phyloP scores from a whole-genome alignment of 2,113 vertebrate species.

The Hydrochoerus hydrochaeris region DNA sequence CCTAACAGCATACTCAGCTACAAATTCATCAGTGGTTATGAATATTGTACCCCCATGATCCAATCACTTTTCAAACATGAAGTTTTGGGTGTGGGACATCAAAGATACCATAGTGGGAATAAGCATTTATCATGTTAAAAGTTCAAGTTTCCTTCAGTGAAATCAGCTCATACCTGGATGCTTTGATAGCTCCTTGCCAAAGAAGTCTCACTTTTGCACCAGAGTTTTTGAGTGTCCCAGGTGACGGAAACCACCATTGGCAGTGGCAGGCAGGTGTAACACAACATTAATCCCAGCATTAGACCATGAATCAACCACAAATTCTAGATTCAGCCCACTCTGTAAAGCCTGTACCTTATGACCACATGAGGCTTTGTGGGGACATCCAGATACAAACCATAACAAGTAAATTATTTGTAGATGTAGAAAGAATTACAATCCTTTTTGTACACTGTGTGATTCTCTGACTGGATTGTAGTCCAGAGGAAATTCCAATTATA shows the following conservation, averaged over 20 bases:
- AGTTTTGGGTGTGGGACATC: background rate
- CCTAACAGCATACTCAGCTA: background rate
- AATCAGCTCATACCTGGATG: background rate
- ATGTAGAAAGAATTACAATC: background rate
- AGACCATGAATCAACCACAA: background rate
- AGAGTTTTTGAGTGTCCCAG: background rate
- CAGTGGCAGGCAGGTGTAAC: background rate
- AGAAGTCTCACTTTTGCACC: background rate
- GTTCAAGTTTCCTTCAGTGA: slow-evolving; percentile 56
- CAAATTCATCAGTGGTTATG: background rate
- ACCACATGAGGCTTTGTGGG: background rate
- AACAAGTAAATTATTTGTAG: background rate
- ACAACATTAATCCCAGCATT: background rate
- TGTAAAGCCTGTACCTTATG: background rate
- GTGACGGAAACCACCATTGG: background rate
- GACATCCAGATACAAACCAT: background rate
- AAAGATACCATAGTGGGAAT: background rate
- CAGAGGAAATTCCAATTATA: background rate
- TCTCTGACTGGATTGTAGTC: background rate
- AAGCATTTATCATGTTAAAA: slow-evolving; percentile 32
- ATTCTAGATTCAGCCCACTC: background rate
- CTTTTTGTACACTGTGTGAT: background rate
- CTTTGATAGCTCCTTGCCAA: background rate
- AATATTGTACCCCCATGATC: background rate
- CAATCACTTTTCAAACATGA: background rate